phyloP scores from a whole-genome alignment of 1,140 invertebrate genomes.

The Littorina saxatilis region DNA sequence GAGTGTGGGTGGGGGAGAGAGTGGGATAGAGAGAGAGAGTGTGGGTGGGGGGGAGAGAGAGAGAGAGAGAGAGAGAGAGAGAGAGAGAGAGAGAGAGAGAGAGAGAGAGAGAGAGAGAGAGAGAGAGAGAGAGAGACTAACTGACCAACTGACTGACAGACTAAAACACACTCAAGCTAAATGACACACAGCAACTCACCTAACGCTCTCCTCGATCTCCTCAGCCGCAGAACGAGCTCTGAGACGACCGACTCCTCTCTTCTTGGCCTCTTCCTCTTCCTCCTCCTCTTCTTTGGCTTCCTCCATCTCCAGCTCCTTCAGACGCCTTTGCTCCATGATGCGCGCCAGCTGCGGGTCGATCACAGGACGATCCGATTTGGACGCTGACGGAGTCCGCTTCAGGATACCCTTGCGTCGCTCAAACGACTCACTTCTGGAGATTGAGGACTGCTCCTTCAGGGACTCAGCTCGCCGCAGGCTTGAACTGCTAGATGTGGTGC shows the following conservation, averaged over 20 bases:
- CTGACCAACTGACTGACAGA: too few species aligned
- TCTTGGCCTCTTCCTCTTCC: not conserved
- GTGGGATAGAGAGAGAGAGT: too few species aligned
- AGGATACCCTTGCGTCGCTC: conserved; percentile 49
- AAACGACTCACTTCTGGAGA: conserved; percentile 32
- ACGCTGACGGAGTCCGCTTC: conserved; percentile 51
- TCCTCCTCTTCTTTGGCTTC: conserved; percentile 26
- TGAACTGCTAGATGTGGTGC: not conserved
- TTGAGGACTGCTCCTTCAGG: not conserved
- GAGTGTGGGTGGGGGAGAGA: too few species aligned
- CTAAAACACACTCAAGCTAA: too few species aligned
- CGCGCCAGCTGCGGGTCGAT: conserved; percentile 51
- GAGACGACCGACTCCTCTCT: not conserved
- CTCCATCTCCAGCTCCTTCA: conserved; percentile 35
- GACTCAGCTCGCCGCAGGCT: conserved; percentile 3
- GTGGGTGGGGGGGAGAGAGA: too few species aligned
- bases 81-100: conserved; percentile 11
- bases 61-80: not conserved
- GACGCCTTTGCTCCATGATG: conserved; percentile 46
- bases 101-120: conserved; percentile 6
- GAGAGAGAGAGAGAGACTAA: not conserved
- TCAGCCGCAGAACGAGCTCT: conserved; percentile 43
- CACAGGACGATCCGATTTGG: conserved; percentile 24
- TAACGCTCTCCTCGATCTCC: conserved; percentile 49
- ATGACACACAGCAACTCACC: conserved; percentile 31